These are phyloP conservation scores for Caenorhabditis parvicauda DNA, from an alignment of 2,888 invertebrate species.

Conservation along the genomic window DNA sequence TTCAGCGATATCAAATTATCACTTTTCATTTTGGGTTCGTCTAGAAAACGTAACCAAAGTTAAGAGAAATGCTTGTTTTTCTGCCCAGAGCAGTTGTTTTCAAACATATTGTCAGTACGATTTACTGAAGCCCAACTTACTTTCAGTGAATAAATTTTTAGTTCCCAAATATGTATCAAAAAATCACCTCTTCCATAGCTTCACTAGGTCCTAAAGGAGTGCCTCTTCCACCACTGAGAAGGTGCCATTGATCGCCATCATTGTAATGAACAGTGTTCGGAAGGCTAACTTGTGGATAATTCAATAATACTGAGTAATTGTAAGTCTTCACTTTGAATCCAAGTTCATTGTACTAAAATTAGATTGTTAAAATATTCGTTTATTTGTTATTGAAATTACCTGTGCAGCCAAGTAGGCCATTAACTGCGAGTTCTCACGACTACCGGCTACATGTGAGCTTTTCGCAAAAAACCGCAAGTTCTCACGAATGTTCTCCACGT, in stretches of 20 bases:
- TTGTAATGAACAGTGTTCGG: constrained; percentile 33
- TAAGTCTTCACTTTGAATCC: constrained; percentile 41
- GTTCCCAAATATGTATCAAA: too few relatives aligned
- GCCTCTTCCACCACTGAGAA: constrained; percentile 43
- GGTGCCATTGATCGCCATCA: constrained; percentile 34
- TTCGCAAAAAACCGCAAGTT: constrained; percentile 46
- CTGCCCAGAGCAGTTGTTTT: too few relatives aligned
- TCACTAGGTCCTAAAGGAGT: constrained; percentile 28
- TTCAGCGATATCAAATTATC: too few relatives aligned
- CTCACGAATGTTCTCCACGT: constrained; percentile 3
- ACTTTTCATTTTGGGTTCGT: too few relatives aligned
- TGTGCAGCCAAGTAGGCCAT: constrained; percentile 44
- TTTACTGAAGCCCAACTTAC: neutral
- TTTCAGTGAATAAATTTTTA: too few relatives aligned
- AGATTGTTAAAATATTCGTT: neutral
- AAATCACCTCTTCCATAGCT: constrained; percentile 14
- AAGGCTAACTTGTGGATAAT: constrained; percentile 34
- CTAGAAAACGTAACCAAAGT: too few relatives aligned
- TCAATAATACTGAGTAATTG: constrained; percentile 36
- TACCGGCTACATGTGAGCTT: constrained; percentile 53
- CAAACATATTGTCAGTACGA: too few relatives aligned
- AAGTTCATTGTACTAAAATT: constrained; percentile 39
- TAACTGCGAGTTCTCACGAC: constrained; percentile 42
- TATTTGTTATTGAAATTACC: constrained; percentile 13
- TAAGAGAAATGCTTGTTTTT: too few relatives aligned